These are phyloP conservation scores for Squalus acanthias DNA, from an alignment of 2,797 vertebrate species.

Conservation along the genomic window DNA sequence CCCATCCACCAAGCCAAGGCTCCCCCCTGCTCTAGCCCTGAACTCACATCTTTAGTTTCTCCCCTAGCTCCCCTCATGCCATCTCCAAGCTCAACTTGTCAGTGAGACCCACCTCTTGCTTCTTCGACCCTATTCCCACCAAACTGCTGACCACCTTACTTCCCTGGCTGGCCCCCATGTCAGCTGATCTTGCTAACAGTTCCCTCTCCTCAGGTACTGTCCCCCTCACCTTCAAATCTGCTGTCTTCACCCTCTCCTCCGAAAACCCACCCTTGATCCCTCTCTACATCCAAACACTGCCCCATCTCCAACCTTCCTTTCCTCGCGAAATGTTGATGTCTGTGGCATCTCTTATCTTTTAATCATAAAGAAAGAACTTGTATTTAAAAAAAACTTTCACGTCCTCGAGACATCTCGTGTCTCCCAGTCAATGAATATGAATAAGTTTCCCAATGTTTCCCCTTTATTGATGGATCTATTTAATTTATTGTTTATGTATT, in stretches of 20 bases:
- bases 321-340: not conserved
- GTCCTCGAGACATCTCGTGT: not conserved
- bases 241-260: not conserved
- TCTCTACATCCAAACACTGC: not conserved
- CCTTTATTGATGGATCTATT: not conserved
- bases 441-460: not conserved
- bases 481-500: not conserved
- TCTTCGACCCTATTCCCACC: too few species aligned
- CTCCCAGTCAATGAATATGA: not conserved
- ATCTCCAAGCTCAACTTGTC: too few species aligned
- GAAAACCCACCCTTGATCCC: not conserved
- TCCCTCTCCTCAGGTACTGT: not conserved
- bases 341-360: not conserved
- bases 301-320: not conserved
- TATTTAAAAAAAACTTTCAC: not conserved
- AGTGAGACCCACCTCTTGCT: too few species aligned
- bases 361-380: not conserved
- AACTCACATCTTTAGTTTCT: too few species aligned
- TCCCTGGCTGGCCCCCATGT: not conserved
- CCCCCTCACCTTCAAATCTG: not conserved
- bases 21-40: too few species aligned
- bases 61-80: too few species aligned
- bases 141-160: not conserved
- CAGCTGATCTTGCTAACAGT: too few species aligned
- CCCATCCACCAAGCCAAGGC: too few species aligned